Conservation (phyloP, 2,888 invertebrate species). For the Byasa hedistus region DNA sequence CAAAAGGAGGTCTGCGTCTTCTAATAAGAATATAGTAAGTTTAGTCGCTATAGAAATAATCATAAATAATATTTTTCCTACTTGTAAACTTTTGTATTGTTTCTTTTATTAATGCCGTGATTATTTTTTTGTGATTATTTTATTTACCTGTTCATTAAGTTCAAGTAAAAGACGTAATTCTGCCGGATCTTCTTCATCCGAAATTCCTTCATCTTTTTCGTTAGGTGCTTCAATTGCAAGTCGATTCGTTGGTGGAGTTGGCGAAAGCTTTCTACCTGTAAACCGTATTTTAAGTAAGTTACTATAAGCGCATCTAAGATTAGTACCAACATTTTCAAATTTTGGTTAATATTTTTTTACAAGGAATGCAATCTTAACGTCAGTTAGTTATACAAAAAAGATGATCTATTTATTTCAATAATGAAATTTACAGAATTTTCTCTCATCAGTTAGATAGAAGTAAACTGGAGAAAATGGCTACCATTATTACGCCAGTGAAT, state of each 20-base stretch:
- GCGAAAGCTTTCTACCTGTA: slow-evolving; percentile 84
- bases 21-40: neutral
- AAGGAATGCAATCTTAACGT: slow-evolving; percentile 11
- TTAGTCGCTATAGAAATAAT: neutral
- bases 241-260: slow-evolving; percentile 82
- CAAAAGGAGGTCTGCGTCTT: too few relatives aligned
- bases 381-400: slow-evolving; percentile 8
- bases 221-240: slow-evolving; percentile 82
- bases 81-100: neutral
- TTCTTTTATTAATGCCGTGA: neutral
- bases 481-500: slow-evolving; percentile 63
- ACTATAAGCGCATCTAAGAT: neutral
- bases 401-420: neutral
- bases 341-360: slow-evolving; percentile 10
- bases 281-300: neutral
- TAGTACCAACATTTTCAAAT: slow-evolving; percentile 4
- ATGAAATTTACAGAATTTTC: slow-evolving; percentile 12
- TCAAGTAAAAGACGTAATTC: slow-evolving; percentile 92
- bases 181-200: slow-evolving; percentile 89
- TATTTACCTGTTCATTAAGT: slow-evolving; percentile 89
- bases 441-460: slow-evolving; percentile 32
- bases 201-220: slow-evolving; percentile 86
- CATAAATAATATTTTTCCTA: neutral
- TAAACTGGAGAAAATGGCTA: slow-evolving; percentile 79
- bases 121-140: too few relatives aligned